Percentiles rank a stretch among this genome's conserved stretches.
Evolutionary conservation across 2,113 vertebrate species (phyloP).

Genomic region (Myiozetetes cayanensis): DNA sequence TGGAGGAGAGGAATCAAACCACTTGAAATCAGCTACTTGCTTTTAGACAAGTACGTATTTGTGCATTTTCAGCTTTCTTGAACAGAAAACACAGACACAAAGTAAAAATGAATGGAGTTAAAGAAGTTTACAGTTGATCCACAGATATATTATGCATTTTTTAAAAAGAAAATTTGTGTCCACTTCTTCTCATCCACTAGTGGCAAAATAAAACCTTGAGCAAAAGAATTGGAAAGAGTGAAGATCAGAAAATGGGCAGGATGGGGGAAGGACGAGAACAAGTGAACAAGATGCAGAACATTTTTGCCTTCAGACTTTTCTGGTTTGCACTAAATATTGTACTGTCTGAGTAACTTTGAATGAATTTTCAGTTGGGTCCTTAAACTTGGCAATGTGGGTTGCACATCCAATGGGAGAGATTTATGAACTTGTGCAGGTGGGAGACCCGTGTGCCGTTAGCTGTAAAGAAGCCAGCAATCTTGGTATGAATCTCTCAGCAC

Average conservation of each 20-base stretch:
- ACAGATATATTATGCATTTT: not conserved
- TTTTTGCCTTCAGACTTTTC: not conserved
- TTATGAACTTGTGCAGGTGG: not conserved
- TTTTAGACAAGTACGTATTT: not conserved
- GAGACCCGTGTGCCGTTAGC: not conserved
- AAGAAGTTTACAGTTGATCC: not conserved
- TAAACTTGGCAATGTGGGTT: not conserved
- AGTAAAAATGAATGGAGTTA: not conserved
- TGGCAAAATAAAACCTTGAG: not conserved
- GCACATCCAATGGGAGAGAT: not conserved
- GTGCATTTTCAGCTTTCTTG: not conserved
- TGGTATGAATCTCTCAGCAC: not conserved
- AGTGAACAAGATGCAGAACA: not conserved
- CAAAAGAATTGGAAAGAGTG: not conserved
- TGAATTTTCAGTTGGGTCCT: not conserved
- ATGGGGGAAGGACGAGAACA: not conserved
- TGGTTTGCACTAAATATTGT: not conserved
- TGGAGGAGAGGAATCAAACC: not conserved
- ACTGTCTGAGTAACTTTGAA: not conserved
- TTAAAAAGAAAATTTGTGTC: not conserved
- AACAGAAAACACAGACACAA: not conserved
- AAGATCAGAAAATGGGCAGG: not conserved
- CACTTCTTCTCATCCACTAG: not conserved
- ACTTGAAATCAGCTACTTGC: conserved; percentile 14
- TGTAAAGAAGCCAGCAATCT: not conserved